These are phyloP conservation scores for Nibea albiflora DNA, from an alignment of 2,113 vertebrate genomes.

Conservation along the genomic window DNA sequence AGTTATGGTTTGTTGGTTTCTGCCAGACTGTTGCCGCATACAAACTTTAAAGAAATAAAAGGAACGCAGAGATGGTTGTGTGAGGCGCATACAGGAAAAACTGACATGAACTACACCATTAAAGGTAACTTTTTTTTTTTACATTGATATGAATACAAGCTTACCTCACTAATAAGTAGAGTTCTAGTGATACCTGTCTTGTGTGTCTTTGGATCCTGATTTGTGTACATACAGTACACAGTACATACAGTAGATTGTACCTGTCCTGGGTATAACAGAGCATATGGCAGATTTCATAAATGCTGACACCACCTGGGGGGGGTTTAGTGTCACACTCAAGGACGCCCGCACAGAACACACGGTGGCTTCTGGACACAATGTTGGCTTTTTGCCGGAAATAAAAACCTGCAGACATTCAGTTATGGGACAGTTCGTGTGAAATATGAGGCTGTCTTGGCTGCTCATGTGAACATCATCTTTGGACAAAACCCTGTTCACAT, in stretches of 20 bases:
- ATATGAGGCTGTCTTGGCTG: neutral
- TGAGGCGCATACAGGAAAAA: neutral
- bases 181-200: neutral
- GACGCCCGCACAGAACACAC: constrained; percentile 16
- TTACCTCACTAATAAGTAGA: neutral
- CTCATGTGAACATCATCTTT: neutral
- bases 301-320: constrained; percentile 9
- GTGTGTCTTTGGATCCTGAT: neutral
- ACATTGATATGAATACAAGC: neutral
- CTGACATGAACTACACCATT: neutral
- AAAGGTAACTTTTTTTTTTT: neutral
- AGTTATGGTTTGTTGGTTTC: neutral
- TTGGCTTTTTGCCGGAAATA: neutral
- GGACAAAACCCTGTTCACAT: neutral
- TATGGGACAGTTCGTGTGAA: neutral
- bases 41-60: neutral
- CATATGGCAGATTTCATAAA: constrained; percentile 21
- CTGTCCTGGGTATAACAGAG: neutral
- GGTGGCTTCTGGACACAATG: neutral
- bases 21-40: neutral
- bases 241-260: neutral
- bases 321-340: constrained; percentile 32
- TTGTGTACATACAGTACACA: constrained; percentile 1
- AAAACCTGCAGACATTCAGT: neutral
- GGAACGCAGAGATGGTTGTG: neutral